Evolutionary conservation across 1,140 invertebrate species (phyloP).

Genomic region (Apolygus lucorum): DNA sequence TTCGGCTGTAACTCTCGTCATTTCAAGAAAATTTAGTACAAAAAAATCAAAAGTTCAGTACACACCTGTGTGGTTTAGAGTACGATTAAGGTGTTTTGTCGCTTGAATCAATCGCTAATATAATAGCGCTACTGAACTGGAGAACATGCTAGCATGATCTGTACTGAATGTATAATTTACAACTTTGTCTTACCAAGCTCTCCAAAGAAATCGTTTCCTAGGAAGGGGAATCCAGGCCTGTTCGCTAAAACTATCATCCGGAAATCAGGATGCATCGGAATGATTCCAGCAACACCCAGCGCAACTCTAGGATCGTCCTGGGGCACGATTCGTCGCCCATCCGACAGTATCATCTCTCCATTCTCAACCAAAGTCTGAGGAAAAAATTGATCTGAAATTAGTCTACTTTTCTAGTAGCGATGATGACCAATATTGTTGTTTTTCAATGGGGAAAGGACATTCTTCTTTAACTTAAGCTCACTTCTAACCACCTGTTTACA

Average conservation of each 20-base stretch:
- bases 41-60: too few species aligned
- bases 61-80: too few species aligned
- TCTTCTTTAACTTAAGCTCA: too few species aligned
- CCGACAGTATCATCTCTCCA: slow-evolving; percentile 90
- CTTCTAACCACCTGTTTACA: too few species aligned
- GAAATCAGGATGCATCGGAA: slow-evolving; percentile 76
- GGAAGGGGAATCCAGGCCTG: slow-evolving; percentile 92
- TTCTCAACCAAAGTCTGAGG: slow-evolving; percentile 75
- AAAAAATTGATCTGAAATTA: slow-evolving; percentile 17
- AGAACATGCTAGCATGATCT: slow-evolving; percentile 89
- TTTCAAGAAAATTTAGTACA: too few species aligned
- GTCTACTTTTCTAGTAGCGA: too few species aligned
- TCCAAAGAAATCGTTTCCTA: slow-evolving; percentile 95
- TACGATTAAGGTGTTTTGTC: too few species aligned
- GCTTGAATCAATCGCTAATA: too few species aligned
- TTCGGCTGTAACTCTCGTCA: too few species aligned
- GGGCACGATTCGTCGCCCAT: slow-evolving; percentile 80
- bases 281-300: slow-evolving; percentile 45
- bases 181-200: slow-evolving; percentile 53
- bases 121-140: too few species aligned
- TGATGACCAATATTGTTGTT: too few species aligned
- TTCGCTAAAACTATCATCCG: slow-evolving; percentile 89
- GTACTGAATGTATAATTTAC: slow-evolving; percentile 74
- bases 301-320: slow-evolving; percentile 35
- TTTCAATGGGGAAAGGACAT: too few species aligned